A percentile compares a stretch with the other conserved stretches of the same genome.
Conservation (phyloP, 2,888 invertebrate genomes). For the Leucoma salicis region DNA sequence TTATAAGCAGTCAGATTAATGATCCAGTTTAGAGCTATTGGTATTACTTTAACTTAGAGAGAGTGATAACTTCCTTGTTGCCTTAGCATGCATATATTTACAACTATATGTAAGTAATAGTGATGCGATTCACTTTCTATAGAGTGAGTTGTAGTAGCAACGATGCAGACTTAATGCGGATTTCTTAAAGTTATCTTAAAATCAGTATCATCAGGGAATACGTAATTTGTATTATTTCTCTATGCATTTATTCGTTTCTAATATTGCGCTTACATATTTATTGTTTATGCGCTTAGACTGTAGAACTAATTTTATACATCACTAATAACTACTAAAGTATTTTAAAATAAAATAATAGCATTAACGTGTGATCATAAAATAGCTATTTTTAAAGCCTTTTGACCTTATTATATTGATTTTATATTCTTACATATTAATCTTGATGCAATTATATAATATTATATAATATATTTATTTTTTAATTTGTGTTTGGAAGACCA, state of each 20-base stretch:
- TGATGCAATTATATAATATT: too few species aligned
- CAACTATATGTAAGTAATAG: constrained; percentile 26
- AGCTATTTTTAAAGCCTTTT: too few species aligned
- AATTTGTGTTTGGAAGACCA: too few species aligned
- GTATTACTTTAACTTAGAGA: constrained; percentile 8
- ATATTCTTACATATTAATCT: too few species aligned
- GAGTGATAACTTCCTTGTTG: constrained; percentile 30
- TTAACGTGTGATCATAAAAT: too few species aligned
- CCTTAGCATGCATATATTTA: constrained; percentile 17
- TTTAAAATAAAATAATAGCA: too few species aligned
- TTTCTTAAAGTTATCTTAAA: constrained; percentile 29
- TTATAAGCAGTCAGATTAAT: too few species aligned
- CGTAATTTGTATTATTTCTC: constrained; percentile 10
- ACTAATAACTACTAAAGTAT: too few species aligned
- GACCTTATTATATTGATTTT: too few species aligned
- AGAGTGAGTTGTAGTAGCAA: constrained; percentile 12
- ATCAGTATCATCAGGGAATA: constrained; percentile 17
- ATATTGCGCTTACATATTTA: not conserved
- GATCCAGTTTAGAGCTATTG: constrained; percentile 1
- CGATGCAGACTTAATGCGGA: constrained; percentile 16
- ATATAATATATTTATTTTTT: too few species aligned
- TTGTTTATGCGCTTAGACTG: not conserved
- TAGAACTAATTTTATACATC: too few species aligned
- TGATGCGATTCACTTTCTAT: constrained; percentile 29
- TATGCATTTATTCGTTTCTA: not conserved